These are phyloP conservation scores for Sminthopsis crassicaudata DNA, from an alignment of 2,113 vertebrate species.

Conservation along the genomic window DNA sequence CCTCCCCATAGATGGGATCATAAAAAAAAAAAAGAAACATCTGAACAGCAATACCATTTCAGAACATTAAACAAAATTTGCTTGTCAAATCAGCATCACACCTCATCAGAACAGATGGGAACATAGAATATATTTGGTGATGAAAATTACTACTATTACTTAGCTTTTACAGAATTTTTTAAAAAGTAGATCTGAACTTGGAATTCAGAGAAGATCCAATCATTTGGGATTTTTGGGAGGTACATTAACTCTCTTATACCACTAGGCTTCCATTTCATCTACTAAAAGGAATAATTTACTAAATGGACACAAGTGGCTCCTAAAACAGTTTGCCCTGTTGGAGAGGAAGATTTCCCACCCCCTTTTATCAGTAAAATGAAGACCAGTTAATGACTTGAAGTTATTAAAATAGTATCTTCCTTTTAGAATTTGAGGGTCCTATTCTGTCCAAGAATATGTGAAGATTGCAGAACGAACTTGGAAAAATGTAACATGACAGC, in stretches of 20 bases:
- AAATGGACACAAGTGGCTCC: not conserved
- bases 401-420: constrained; percentile 15
- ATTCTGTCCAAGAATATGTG: not conserved
- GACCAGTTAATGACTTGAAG: not conserved
- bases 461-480: not conserved
- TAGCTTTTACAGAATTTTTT: constrained; percentile 21
- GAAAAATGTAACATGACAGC: constrained; percentile 50
- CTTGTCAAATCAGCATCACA: constrained; percentile 3
- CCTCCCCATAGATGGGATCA: not conserved
- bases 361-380: constrained; percentile 41
- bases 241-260: not conserved
- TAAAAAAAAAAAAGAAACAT: constrained; percentile 35
- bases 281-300: constrained; percentile 8
- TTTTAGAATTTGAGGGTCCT: not conserved
- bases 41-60: constrained; percentile 11
- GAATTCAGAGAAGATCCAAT: not conserved
- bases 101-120: not conserved
- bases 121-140: constrained; percentile 17
- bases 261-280: constrained; percentile 9
- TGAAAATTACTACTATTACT: constrained; percentile 11
- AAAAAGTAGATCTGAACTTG: not conserved
- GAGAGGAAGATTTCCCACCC: constrained; percentile 7
- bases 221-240: not conserved
- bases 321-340: not conserved
- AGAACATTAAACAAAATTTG: not conserved